These are phyloP conservation scores for Lepidotrigona ventralis DNA, from an alignment of 1,140 invertebrate species.

Conservation along the genomic window DNA sequence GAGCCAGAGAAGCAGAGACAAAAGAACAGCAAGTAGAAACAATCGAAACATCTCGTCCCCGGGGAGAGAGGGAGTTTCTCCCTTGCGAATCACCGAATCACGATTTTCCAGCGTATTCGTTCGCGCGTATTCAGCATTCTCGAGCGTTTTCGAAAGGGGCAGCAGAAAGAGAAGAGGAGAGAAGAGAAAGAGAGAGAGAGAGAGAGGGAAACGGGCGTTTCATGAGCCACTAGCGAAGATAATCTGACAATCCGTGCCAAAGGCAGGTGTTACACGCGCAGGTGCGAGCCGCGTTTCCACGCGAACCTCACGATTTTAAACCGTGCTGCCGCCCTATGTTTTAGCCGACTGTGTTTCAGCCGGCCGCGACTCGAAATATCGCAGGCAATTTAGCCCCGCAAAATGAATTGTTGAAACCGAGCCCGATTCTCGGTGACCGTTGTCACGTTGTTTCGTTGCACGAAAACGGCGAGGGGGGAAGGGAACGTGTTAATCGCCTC, in stretches of 20 bases:
- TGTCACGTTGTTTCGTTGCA: conserved; percentile 32
- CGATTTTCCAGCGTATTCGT: neutral
- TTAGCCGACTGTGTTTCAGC: too few species aligned
- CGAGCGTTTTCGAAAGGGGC: neutral
- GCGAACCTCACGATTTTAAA: conserved; percentile 11
- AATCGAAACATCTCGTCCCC: neutral
- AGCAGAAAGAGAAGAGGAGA: neutral
- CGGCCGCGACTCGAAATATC: conserved; percentile 32
- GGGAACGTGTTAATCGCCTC: conserved; percentile 47
- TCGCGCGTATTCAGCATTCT: neutral
- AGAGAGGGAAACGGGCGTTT: neutral
- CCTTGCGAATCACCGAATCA: neutral
- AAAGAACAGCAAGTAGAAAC: neutral
- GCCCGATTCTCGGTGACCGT: conserved; percentile 34
- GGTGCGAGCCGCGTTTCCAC: neutral
- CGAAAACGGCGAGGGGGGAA: neutral
- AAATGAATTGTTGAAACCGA: conserved; percentile 46
- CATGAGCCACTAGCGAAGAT: conserved; percentile 40
- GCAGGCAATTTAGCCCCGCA: conserved; percentile 40
- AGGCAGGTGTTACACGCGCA: conserved; percentile 38
- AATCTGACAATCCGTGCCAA: conserved; percentile 44
- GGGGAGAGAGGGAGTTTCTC: neutral
- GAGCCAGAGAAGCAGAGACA: neutral
- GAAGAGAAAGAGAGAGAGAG: too few species aligned
- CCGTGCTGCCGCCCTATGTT: neutral